phyloP scores from a whole-genome alignment of 2,113 vertebrate genomes.

The Corythaixoides concolor region DNA sequence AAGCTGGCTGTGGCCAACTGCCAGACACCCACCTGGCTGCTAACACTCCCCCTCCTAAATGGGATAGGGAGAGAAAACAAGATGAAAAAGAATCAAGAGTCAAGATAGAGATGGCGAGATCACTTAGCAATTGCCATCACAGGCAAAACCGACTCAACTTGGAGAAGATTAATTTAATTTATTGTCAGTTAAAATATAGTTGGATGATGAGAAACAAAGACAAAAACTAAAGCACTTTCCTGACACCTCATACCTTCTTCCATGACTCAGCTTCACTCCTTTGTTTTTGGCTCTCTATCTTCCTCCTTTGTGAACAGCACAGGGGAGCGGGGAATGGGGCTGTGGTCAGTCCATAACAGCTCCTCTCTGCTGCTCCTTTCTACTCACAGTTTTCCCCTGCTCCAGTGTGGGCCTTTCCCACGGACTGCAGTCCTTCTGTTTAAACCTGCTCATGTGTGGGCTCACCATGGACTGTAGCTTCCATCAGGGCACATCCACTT shows the following conservation, averaged over 20 bases:
- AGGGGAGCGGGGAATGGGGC: neutral
- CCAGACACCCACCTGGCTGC: neutral
- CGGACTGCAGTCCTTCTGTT: neutral
- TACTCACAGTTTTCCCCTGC: neutral
- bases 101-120: neutral
- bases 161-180: neutral
- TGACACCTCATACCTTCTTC: neutral
- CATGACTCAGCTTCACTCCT: neutral
- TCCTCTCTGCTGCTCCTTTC: neutral
- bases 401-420: neutral
- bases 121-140: neutral
- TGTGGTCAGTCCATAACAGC: too few species aligned
- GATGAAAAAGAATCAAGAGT: neutral
- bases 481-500: neutral
- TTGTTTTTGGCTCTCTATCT: neutral
- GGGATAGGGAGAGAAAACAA: neutral
- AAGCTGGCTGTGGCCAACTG: accelerated
- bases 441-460: neutral
- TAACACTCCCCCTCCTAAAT: neutral
- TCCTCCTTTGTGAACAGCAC: accelerated
- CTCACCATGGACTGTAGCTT: neutral
- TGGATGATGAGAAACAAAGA: neutral
- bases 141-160: neutral
- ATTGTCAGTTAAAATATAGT: neutral
- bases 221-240: neutral